Evolutionary conservation across 2,113 vertebrate genomes (phyloP).

Genomic region (Mesitornis unicolor): DNA sequence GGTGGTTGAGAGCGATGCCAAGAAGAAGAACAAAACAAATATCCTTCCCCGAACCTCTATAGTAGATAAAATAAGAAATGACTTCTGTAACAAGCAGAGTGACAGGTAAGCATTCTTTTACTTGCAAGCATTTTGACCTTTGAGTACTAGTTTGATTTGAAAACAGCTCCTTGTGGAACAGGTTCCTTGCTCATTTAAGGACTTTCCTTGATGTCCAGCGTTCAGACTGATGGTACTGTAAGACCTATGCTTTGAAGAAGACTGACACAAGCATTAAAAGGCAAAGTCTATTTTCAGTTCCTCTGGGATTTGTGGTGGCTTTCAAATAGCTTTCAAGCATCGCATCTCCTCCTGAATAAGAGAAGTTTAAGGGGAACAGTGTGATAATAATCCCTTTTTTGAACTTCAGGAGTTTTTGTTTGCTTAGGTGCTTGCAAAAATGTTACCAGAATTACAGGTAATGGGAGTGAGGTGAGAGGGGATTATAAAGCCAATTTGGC

Average conservation of each 20-base stretch:
- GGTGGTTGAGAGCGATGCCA: constrained; percentile 91
- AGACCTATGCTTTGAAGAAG: background rate
- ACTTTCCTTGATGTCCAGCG: background rate
- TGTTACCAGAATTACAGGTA: background rate
- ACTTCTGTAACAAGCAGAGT: constrained; percentile 98
- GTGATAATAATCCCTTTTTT: background rate
- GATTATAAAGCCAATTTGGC: background rate
- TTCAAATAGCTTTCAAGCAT: background rate
- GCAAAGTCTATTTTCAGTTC: background rate
- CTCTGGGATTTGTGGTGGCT: background rate
- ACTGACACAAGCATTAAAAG: background rate
- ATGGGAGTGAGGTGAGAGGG: background rate
- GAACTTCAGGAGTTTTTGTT: background rate
- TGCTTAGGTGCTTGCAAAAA: background rate
- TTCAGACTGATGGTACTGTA: background rate
- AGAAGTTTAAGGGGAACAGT: background rate
- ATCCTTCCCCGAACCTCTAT: constrained; percentile 96
- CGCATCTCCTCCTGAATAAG: background rate
- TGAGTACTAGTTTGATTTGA: background rate
- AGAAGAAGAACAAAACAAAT: constrained; percentile 98
- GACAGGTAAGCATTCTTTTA: constrained; percentile 83
- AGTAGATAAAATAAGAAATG: constrained; percentile 97
- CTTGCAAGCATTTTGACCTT: background rate
- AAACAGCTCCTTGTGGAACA: background rate
- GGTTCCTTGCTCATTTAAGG: background rate